These are phyloP conservation scores for Toxotes lorentzi DNA, from an alignment of 2,797 vertebrate genomes.

Conservation along the genomic window DNA sequence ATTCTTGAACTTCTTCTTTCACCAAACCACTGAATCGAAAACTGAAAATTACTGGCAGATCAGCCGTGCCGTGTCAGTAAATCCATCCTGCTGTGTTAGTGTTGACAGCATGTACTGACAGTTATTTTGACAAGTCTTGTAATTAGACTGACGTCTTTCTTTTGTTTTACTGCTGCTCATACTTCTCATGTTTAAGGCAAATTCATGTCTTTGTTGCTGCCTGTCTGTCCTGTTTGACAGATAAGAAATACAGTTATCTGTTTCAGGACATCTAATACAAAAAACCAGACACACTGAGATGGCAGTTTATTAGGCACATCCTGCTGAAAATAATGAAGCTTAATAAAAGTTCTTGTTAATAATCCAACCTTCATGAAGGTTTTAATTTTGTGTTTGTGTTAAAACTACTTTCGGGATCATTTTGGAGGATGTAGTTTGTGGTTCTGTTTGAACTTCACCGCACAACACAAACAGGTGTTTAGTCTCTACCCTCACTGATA, in stretches of 20 bases:
- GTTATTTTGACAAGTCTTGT: not conserved
- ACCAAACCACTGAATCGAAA: not conserved
- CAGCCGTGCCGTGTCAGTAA: not conserved
- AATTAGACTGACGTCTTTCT: not conserved
- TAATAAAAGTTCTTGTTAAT: too few relatives aligned
- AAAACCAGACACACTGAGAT: too few relatives aligned
- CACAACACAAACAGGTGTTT: not conserved
- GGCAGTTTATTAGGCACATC: not conserved
- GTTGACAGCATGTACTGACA: not conserved
- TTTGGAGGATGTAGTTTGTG: too few relatives aligned
- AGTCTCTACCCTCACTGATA: not conserved
- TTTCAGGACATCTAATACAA: not conserved
- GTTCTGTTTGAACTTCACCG: not conserved
- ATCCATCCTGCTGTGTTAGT: not conserved
- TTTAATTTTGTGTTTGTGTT: too few relatives aligned
- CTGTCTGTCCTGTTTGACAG: not conserved
- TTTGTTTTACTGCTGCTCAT: not conserved
- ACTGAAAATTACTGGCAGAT: not conserved
- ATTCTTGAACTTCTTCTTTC: not conserved
- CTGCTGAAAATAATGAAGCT: not conserved
- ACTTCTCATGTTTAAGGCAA: not conserved
- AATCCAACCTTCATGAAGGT: too few relatives aligned
- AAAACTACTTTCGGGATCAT: not conserved
- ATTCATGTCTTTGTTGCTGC: not conserved
- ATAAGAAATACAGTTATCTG: not conserved